Base-by-base conservation (phyloP, 2,797 vertebrate genomes). In the Gambelia wislizenii region DNA sequence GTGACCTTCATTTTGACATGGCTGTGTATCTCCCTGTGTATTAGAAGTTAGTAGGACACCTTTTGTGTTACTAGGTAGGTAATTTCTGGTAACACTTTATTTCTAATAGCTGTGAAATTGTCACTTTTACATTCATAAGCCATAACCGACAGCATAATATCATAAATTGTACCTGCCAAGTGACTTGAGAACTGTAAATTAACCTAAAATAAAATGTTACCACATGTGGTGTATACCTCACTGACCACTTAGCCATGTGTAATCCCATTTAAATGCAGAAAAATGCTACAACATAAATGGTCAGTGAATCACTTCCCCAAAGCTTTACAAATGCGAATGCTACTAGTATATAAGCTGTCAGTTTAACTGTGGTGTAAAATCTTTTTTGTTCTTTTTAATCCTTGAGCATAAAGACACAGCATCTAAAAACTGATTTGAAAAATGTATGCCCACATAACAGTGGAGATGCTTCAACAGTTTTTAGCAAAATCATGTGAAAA, bases 401-500 rank as follows among this genome's bases (percentile, higher is more conserved):
- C 6, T 82, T 80, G 49, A 61, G 25, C 47, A 59, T 76, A 83
- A 74, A 86, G 74, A 90, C 30, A 78, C 85, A 74, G 42, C 90
- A 92, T 86, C 16, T 92, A 49, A 82, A 89, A 80, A 75, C 69
- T 49, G 79, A 47, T 88, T 87, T 89, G 92, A 88, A 93, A 67
- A 89, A 75, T 25, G 25, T 72, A 54, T 79, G 39, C 92, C 91
- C 91, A 93, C 91, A 93, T 87, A 67, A 72, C 36, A 36, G 12
- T 84, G 86, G 88, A 89, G 92, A 87, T 93, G 92, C 92, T 92
- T 82, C 61, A 72, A 88, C 89, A 89, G 89, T 85, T 86, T 92
- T 78, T 69, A 92, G 93, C 90, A 93, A 96, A 97, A 97, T 97
- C 97, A 97, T 97, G 97, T 97, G 97, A 96, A 97, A 97, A 97